Evolutionary conservation across 2,888 invertebrate species (phyloP).

Genomic region (Uropetala carovei): DNA sequence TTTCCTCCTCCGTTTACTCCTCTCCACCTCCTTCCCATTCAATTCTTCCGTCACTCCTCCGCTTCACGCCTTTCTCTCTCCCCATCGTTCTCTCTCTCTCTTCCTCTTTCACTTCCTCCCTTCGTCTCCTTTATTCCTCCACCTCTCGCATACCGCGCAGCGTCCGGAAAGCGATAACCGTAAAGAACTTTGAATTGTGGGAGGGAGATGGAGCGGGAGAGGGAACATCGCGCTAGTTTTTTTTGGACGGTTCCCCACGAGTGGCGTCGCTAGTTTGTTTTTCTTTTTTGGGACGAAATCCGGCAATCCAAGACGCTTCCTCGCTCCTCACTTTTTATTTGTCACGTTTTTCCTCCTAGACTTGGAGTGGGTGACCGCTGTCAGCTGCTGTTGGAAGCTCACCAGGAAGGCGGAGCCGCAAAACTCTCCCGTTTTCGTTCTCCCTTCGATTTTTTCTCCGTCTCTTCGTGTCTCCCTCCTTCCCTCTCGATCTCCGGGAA

Average conservation of each 20-base stretch:
- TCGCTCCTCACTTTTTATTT: background rate
- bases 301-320: slow-evolving; percentile 35
- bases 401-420: background rate
- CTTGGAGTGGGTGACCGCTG: slow-evolving; percentile 10
- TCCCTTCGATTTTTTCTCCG: background rate
- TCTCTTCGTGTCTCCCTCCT: background rate
- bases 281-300: slow-evolving; percentile 23
- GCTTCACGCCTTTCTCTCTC: background rate
- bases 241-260: slow-evolving; percentile 28
- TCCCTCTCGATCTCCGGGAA: background rate
- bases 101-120: background rate
- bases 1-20: background rate
- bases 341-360: background rate
- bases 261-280: slow-evolving; percentile 11
- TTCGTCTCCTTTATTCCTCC: background rate
- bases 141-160: background rate
- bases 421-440: background rate
- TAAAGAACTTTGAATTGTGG: slow-evolving; percentile 32
- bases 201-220: background rate
- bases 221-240: background rate
- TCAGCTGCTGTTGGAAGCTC: slow-evolving; percentile 24
- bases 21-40: background rate
- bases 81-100: background rate
- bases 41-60: background rate
- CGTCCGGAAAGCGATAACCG: slow-evolving; percentile 14